Conservation (phyloP, 1,140 invertebrate genomes). For the Orchesella cincta region DNA sequence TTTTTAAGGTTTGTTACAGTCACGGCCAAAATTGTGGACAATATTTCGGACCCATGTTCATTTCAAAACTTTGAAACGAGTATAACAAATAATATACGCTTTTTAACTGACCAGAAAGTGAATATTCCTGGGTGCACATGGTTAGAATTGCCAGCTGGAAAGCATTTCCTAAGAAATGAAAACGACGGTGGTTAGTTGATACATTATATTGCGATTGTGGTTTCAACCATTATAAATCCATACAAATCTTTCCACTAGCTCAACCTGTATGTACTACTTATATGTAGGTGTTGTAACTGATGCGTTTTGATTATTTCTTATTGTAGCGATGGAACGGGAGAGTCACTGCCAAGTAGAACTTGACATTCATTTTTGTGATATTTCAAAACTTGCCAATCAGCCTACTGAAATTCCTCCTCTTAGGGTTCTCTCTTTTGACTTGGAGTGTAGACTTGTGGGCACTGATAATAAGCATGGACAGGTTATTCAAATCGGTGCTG, state of each 20-base stretch:
- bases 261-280: background rate
- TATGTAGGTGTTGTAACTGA: no score
- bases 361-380: conserved; percentile 33
- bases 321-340: conserved; percentile 16
- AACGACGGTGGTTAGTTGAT: background rate
- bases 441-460: conserved; percentile 26
- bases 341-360: conserved; percentile 43
- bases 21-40: background rate
- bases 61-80: conserved; percentile 41
- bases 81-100: conserved; percentile 44
- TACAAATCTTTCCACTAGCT: background rate
- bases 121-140: conserved; percentile 43
- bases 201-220: no score
- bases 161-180: background rate
- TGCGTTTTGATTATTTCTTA: no score
- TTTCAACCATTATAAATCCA: no score
- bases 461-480: background rate
- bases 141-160: conserved; percentile 20
- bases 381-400: background rate
- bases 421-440: conserved; percentile 48
- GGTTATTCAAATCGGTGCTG: conserved; percentile 44
- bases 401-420: conserved; percentile 13
- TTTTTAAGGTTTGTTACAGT: background rate
- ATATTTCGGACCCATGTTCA: conserved; percentile 17
- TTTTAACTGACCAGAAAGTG: conserved; percentile 40